Conservation (phyloP, 2,797 vertebrate species). For the Telmatherina bonti region DNA sequence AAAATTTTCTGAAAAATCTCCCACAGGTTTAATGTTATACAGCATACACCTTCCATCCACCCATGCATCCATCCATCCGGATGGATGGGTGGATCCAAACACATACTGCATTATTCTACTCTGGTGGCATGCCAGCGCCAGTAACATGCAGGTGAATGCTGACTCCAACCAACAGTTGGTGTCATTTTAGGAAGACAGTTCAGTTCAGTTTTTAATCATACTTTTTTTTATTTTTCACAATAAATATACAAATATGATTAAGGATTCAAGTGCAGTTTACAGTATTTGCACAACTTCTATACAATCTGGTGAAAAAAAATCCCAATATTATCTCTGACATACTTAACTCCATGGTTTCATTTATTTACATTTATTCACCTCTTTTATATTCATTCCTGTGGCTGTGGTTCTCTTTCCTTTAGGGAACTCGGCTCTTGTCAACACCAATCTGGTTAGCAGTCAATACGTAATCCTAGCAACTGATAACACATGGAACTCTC, state of each 20-base stretch:
- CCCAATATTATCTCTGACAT: background rate
- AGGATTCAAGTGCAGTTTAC: background rate
- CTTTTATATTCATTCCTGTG: conserved; percentile 2
- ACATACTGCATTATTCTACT: background rate
- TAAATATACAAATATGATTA: background rate
- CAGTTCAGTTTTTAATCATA: background rate
- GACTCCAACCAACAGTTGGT: background rate
- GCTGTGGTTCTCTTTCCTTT: background rate
- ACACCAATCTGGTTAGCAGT: background rate
- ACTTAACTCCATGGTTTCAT: conserved; percentile 21
- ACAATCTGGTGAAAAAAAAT: background rate
- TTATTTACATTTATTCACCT: conserved; percentile 1
- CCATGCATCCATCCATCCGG: too few relatives aligned
- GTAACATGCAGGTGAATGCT: too few relatives aligned
- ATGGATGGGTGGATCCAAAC: too few relatives aligned
- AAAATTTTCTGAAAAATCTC: background rate
- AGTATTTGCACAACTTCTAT: too few relatives aligned
- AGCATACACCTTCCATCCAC: too few relatives aligned
- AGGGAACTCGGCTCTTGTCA: background rate
- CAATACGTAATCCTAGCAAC: background rate
- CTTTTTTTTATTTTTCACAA: background rate
- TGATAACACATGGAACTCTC: conserved; percentile 19
- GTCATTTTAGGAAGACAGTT: background rate
- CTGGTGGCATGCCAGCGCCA: background rate
- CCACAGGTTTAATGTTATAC: background rate